Conservation (phyloP, 2,113 vertebrate species). For the Nerophis lumbriciformis region DNA sequence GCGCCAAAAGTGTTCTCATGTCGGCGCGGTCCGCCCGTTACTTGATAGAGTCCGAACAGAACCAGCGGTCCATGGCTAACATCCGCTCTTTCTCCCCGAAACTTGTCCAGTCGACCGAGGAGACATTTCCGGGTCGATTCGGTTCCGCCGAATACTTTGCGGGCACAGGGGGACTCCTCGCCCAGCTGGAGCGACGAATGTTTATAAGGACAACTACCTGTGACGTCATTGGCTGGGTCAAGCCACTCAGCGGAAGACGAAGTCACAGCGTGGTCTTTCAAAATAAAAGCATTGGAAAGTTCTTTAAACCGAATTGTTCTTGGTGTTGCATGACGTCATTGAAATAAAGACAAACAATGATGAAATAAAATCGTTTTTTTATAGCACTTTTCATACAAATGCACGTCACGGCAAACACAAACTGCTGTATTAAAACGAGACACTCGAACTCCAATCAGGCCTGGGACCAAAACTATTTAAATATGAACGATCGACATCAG, state of each 20-base stretch:
- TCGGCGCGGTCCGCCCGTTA: constrained; percentile 6
- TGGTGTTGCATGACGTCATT: no score
- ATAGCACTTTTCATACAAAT: no score
- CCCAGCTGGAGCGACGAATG: background rate
- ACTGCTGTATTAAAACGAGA: no score
- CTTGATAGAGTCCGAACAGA: background rate
- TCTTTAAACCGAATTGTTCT: no score
- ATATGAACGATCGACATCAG: no score
- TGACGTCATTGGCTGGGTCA: constrained; percentile 23
- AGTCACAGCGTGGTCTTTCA: background rate
- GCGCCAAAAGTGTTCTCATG: constrained; percentile 32
- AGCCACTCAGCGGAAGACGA: background rate
- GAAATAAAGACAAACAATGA: no score
- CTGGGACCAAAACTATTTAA: no score
- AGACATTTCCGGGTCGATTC: background rate
- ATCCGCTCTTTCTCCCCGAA: background rate
- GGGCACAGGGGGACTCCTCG: no score
- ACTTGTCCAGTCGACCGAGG: background rate
- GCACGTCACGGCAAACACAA: no score
- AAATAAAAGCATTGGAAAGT: constrained; percentile 24
- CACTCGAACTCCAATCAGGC: no score
- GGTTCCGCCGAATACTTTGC: background rate
- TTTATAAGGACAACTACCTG: constrained; percentile 22
- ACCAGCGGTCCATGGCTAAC: no score
- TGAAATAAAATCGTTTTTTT: no score